Evolutionary conservation across 2,888 invertebrate genomes (phyloP), one percentile per base, ranked within the genome.

Genomic region (Bedellia somnulentella): DNA sequence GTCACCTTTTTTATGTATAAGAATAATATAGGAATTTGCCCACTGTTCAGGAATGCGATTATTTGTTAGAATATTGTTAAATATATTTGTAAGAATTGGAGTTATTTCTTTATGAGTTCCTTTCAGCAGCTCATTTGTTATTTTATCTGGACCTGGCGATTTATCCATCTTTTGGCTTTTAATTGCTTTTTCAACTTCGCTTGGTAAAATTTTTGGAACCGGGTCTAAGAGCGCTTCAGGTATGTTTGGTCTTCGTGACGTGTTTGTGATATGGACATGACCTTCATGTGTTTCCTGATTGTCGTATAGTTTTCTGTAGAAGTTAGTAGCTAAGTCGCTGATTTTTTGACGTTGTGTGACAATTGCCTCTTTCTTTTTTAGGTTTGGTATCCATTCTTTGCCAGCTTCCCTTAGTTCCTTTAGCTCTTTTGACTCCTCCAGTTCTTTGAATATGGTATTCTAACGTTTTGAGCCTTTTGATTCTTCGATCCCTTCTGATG

Each of bases 41-140:
- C 47, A 47, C 26, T 42, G 39, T 3, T 8, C 11, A 15, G 28
- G 32, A 14, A 27, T 27, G 15, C 9, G 18, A 2, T 16, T 23
- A 8, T 9, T 16, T 3, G 15, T 15, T 12, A 31, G 5, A 5
- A 25, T 25, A 3, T 17, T 11, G 12, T 28, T 40, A 22, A 38
- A 42, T 31, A 40, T 11, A 6, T 31, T 10, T 18, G 32, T 35
- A 1, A 38, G 9, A 4, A 13, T 15, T 9, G 11, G 24, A 10
- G 16, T 11, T 14, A 36, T 27, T 12, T 13, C 17, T 15, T 35
- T 25, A 16, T 21, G 26, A 18, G 25, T 5, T 17, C 32, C 34
- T 15, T 31, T 34, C 15, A 37, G 24, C 4, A 36, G 17, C 35
- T 39, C 36, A 23, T 37, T 35, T 15, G 33, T 33, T 5, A 37